A percentile compares a stretch with the other conserved stretches of the same genome.
phyloP scores from a whole-genome alignment of 2,113 vertebrate species.

The Planiliza haematocheilus region DNA sequence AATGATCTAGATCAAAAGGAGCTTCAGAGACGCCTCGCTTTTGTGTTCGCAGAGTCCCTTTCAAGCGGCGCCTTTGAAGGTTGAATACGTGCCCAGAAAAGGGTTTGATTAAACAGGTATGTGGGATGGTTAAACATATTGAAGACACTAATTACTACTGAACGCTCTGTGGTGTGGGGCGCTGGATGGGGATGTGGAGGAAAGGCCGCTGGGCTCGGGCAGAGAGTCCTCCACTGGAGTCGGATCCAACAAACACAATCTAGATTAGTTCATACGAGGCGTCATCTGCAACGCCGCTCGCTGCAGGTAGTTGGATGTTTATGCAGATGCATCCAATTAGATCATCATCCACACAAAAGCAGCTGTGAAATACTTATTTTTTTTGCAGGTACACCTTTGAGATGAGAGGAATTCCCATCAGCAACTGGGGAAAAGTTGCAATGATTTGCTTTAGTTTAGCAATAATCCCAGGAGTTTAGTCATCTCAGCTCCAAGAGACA shows the following conservation, averaged over 20 bases:
- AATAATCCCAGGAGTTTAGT: too few relatives aligned
- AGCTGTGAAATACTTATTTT: too few relatives aligned
- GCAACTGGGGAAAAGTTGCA: too few relatives aligned
- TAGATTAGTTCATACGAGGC: slow-evolving; percentile 61
- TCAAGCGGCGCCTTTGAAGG: slow-evolving; percentile 69
- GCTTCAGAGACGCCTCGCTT: slow-evolving; percentile 73
- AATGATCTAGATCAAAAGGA: slow-evolving; percentile 84
- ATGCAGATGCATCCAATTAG: too few relatives aligned
- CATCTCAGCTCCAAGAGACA: too few relatives aligned
- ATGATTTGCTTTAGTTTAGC: too few relatives aligned
- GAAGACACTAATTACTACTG: slow-evolving; percentile 78
- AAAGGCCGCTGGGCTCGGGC: slow-evolving; percentile 51
- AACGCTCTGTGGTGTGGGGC: slow-evolving; percentile 59
- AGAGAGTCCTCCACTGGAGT: slow-evolving; percentile 50
- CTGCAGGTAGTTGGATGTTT: too few relatives aligned
- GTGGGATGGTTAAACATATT: slow-evolving; percentile 74
- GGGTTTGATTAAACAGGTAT: slow-evolving; percentile 78
- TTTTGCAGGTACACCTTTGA: too few relatives aligned
- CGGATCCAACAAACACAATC: slow-evolving; percentile 61
- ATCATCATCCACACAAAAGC: too few relatives aligned
- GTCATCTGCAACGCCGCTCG: slow-evolving; percentile 23
- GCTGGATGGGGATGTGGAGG: slow-evolving; percentile 72
- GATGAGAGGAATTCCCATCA: too few relatives aligned
- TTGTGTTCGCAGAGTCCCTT: slow-evolving; percentile 67
- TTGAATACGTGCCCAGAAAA: slow-evolving; percentile 72